Evolutionary conservation across 2,113 vertebrate genomes (phyloP).

Genomic region (Romanogobio albipinnatus): DNA sequence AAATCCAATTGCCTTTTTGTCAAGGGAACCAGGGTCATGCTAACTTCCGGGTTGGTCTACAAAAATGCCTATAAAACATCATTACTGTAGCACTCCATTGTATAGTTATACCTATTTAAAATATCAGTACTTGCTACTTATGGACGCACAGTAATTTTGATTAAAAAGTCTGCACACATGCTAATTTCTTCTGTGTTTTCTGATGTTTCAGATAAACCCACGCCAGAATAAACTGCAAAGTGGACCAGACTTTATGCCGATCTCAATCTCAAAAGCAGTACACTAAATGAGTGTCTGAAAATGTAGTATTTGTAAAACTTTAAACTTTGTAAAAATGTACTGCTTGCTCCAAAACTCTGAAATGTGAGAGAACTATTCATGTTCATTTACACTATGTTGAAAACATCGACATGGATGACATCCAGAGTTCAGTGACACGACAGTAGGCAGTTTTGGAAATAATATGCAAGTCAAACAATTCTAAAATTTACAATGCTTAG

Average conservation of each 20-base stretch:
- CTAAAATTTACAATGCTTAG: neutral
- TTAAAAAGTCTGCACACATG: neutral
- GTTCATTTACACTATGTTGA: neutral
- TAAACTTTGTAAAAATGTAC: neutral
- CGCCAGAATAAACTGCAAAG: neutral
- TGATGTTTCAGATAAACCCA: neutral
- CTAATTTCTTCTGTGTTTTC: neutral
- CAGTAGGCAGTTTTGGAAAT: neutral
- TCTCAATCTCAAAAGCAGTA: neutral
- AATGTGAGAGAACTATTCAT: neutral
- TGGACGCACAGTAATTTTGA: neutral
- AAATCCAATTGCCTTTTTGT: neutral
- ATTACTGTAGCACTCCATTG: neutral
- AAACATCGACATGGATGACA: neutral
- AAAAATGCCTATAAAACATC: neutral
- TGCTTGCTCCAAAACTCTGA: neutral
- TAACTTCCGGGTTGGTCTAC: neutral
- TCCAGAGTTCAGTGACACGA: neutral
- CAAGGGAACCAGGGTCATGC: neutral
- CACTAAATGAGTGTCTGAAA: neutral
- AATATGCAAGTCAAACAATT: neutral
- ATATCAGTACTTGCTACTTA: neutral
- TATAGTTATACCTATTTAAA: neutral
- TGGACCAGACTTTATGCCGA: neutral
- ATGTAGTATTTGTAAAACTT: neutral